Base-by-base conservation (phyloP, 1,140 invertebrate genomes). In the Drosophila dunni region DNA sequence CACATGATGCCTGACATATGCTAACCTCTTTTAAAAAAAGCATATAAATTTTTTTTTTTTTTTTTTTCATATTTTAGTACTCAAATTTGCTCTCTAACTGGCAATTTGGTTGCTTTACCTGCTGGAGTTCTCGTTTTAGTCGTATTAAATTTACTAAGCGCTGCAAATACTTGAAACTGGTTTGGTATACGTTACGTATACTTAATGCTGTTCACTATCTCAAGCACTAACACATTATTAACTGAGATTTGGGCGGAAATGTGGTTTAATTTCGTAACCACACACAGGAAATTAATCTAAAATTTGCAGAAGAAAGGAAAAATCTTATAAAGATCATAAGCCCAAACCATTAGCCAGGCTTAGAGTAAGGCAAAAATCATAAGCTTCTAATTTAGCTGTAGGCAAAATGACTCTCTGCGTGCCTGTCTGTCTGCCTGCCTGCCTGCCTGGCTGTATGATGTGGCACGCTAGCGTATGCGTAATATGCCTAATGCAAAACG, bases 401-500 rank as follows among this genome's bases (percentile, higher is more conserved):
- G 29, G 36, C 53, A 46, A 57, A 61, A 29, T 29, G 24, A 5
- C 24, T 29, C 24, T 29, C 1, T 64, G 62, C 20, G 38, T 53
- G 11, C 4, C 42, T 46, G 8, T 6, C 44, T 15, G 44, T 20
- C 17, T 29, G 24, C 24, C 24, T 64, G 62, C 20, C 50, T 53
- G 11, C 4, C 42, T 46, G 8, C n/a, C 44, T 15, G 44, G 8
- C 4, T 54, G 29, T 64, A 8, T 40, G 33, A 42, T 76, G 80
- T 54, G 75, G 64, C 78, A 81, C 63, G 51, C 61, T 50, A 70
- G 61, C 83, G 79, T 88, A 88, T 88, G 60, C 80, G 84, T 84
- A 88, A 88, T 89, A 89, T 80, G 77, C 66, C 84, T 88, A 89
- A 88, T 88, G 84, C 70, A 83, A 84, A 86, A 86, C 83, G 69